Evolutionary conservation across 2,888 invertebrate species (phyloP), one percentile per base, ranked within the genome.

Genomic region (Andrena flavipes): DNA sequence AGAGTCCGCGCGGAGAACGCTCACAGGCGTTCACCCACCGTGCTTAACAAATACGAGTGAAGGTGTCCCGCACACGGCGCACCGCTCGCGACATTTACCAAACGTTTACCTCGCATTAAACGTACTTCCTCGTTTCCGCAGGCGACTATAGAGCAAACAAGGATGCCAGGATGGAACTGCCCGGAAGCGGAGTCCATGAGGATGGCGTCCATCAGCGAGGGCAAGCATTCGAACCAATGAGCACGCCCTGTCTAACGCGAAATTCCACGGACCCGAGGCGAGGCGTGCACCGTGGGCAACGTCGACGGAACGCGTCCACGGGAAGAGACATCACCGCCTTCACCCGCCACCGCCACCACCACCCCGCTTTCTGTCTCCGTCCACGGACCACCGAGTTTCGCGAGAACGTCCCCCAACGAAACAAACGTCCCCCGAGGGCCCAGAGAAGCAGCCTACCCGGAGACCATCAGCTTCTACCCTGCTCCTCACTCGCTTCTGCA

Each of bases 101-200:
- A 51, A 6, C 0, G 0, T 20, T 35, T 3, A 7, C 8, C 51
- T 0, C 8, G 0, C 42, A 1, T 42, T n/a, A 29, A 59, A 30
- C 30, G 48, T 3, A 8, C 23, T 3, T 2, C 4, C 13, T 23
- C n/a, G 5, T 80, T 64, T 83, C 65, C 68, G 8, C 88, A 92
- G 89, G 87, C 93, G 73, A 88, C 92, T 81, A 93, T 93, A 88
- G 93, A 94, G 82, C 93, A 92, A 59, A 94, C 92, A 70, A 90
- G 92, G 90, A 93, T 93, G 93, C 91, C 91, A 49, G 91, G 88
- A 83, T 92, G 92, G 90, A 92, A 89, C 79, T 91, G 89, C 80
- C 89, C 92, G 85, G 90, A 90, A 80, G 88, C 91, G 81, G 93
- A 92, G 85, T 86, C 92, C 70, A 92, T 92, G 89, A 91, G 91